A percentile compares a stretch with the other conserved stretches of the same genome.
These are phyloP conservation scores for Seriola aureovittata DNA, from an alignment of 2,113 vertebrate genomes.

Conservation along the genomic window DNA sequence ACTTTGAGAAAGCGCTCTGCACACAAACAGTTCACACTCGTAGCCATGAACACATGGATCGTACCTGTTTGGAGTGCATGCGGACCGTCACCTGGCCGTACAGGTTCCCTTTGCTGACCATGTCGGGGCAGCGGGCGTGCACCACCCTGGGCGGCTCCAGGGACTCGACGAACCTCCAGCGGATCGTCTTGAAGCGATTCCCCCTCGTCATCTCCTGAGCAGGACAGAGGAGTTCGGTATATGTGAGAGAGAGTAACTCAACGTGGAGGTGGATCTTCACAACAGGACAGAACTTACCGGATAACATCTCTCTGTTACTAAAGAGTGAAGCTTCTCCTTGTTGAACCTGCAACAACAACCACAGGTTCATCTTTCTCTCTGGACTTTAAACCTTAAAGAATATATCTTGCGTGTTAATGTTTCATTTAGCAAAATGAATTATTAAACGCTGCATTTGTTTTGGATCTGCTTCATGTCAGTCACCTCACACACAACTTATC, in stretches of 20 bases:
- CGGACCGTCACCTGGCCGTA: conserved; percentile 95
- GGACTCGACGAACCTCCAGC: conserved; percentile 92
- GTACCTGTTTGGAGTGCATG: conserved; percentile 94
- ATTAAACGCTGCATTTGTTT: too few relatives aligned
- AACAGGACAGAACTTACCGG: conserved; percentile 85
- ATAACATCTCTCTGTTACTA: conserved; percentile 96
- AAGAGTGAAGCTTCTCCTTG: conserved; percentile 90
- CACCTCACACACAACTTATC: too few relatives aligned
- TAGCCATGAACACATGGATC: not conserved
- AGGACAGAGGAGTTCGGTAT: too few relatives aligned
- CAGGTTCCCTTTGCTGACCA: conserved; percentile 88
- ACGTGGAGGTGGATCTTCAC: not conserved
- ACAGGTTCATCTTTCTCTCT: not conserved
- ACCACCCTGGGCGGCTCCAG: conserved; percentile 90
- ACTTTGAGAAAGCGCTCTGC: too few relatives aligned
- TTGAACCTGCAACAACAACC: conserved; percentile 84
- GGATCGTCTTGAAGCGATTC: conserved; percentile 90
- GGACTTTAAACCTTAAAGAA: not conserved
- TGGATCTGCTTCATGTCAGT: too few relatives aligned
- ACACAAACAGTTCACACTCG: not conserved
- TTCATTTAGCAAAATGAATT: not conserved
- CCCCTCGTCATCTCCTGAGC: conserved; percentile 94
- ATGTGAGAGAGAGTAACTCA: not conserved
- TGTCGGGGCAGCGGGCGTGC: conserved; percentile 88
- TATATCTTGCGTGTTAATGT: not conserved